Evolutionary conservation across 2,888 invertebrate genomes (phyloP), one percentile per base, ranked within the genome.

Genomic region (Aspidiotus destructor): DNA sequence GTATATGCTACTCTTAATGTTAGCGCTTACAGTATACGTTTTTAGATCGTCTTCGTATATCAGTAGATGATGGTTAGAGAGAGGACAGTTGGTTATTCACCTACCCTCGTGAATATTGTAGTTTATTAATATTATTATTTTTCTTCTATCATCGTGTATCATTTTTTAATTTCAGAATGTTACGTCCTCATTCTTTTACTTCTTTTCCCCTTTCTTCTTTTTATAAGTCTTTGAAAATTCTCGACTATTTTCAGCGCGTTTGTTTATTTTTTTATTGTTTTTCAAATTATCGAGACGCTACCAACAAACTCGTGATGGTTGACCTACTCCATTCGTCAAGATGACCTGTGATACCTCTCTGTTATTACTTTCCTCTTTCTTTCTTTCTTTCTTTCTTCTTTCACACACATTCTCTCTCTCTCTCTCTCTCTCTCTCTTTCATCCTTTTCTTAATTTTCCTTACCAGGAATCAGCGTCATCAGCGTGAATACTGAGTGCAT

Each of bases 401-500:
- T 3, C 28, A 28, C 28, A 28, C 28, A 28, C 28, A 28, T 5
- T 28, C 28, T 28, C 28, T 28, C 28, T 28, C 28, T 28, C 28
- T 28, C 28, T 28, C 28, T 28, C 28, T 28, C 28, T 28, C 28
- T 28, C 28, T 28, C 28, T 28, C 28, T 28, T 5, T 28, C 28
- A 1, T 5, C 28, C 28, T 28, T 5, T 5, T 5, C 28, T 5
- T 58, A 8, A 40, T 58, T 28, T 17, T 58, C 57, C 58, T 65
- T 65, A 65, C 65, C 65, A 65, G 58, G 57, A 65, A 65, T 65
- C 65, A 65, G 65, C 65, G 65, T 65, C 65, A 65, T 65, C 65
- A 40, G 57, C 55, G 28, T 28, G 28, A 28, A 28, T 28, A 28
- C 28, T 28, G 5, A 28, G 5, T 28, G 28, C 28, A 28, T 28